phyloP scores from a whole-genome alignment of 2,113 vertebrate genomes.

The Otus sunia region DNA sequence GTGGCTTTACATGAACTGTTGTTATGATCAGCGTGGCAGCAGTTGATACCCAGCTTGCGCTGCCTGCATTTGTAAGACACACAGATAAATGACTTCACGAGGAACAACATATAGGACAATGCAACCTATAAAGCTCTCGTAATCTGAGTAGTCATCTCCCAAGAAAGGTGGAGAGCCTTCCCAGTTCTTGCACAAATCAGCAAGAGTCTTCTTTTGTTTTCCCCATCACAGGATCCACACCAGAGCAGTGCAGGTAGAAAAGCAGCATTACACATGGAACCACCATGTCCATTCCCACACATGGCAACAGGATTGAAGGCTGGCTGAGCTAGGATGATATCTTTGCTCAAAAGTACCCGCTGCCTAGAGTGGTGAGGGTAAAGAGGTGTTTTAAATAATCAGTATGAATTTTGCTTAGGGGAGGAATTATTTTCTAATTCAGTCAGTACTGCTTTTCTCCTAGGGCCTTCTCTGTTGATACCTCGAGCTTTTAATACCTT shows the following conservation, averaged over 20 bases:
- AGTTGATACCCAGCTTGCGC: background rate
- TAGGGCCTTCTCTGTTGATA: background rate
- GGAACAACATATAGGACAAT: background rate
- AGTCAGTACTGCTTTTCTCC: background rate
- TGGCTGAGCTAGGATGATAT: background rate
- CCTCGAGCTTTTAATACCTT: background rate
- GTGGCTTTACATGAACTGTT: background rate
- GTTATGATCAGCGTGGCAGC: background rate
- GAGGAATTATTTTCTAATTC: background rate
- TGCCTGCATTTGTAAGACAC: background rate
- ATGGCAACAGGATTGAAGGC: background rate
- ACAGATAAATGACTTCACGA: background rate
- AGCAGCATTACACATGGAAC: background rate
- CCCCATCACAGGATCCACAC: fast-evolving
- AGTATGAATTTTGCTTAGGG: background rate
- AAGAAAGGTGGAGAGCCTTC: background rate
- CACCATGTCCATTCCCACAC: background rate
- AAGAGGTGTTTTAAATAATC: background rate
- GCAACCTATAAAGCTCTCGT: background rate
- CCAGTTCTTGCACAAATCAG: background rate
- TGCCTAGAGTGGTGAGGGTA: background rate
- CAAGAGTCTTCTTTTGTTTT: background rate
- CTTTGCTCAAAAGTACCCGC: background rate
- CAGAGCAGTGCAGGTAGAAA: background rate
- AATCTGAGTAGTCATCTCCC: background rate